phyloP scores from a whole-genome alignment of 2,888 invertebrate species.

The Papilio protenor region DNA sequence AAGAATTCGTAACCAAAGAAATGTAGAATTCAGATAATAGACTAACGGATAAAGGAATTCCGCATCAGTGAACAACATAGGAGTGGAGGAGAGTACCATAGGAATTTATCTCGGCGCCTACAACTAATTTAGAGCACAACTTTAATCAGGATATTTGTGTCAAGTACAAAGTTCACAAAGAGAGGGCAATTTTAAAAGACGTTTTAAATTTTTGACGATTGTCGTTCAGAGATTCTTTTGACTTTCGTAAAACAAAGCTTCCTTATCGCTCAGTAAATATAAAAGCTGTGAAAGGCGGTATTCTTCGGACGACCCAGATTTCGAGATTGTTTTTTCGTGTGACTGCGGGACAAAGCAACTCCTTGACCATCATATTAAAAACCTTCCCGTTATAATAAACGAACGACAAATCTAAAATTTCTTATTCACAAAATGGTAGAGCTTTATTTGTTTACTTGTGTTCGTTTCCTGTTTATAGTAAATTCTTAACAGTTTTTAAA shows the following conservation, averaged over 20 bases:
- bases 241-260: slow-evolving; percentile 37
- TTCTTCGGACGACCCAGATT: slow-evolving; percentile 43
- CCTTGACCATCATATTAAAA: slow-evolving; percentile 42
- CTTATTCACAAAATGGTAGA: not conserved
- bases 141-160: slow-evolving; percentile 15
- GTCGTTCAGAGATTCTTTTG: slow-evolving; percentile 1
- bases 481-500: no score
- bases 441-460: not conserved
- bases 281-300: slow-evolving; percentile 41
- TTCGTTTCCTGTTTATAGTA: no score
- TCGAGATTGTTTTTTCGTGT: slow-evolving; percentile 43
- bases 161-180: slow-evolving; percentile 19
- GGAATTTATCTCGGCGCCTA: slow-evolving; percentile 1
- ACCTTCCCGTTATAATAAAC: slow-evolving; percentile 39
- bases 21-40: not conserved
- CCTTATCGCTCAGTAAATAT: slow-evolving; percentile 42
- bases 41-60: not conserved
- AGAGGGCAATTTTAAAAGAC: slow-evolving; percentile 17
- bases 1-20: not conserved
- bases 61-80: not conserved
- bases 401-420: slow-evolving; percentile 6
- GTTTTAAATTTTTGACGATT: slow-evolving; percentile 23
- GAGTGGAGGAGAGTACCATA: not conserved
- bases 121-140: slow-evolving; percentile 8
- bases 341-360: slow-evolving; percentile 42